Evolutionary conservation across 1,140 invertebrate genomes (phyloP).

Genomic region (Patella vulgata): DNA sequence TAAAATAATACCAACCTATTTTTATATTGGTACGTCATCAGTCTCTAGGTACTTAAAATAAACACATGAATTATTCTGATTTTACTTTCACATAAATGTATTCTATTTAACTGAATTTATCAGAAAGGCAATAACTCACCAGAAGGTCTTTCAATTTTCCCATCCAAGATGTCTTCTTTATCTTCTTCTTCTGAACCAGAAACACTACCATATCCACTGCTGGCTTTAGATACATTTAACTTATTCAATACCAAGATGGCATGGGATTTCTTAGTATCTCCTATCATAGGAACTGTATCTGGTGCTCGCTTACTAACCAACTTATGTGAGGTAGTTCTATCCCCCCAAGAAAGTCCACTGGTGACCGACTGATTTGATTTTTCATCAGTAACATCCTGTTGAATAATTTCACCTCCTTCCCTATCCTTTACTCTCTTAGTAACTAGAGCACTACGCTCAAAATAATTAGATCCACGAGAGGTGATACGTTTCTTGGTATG

Average conservation of each 20-base stretch:
- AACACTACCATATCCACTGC: conserved; percentile 43
- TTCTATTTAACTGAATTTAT: too few relatives aligned
- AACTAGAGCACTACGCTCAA: conserved; percentile 36
- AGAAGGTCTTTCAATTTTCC: neutral
- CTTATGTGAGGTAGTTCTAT: conserved; percentile 40
- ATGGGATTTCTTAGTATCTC: neutral
- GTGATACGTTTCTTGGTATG: conserved; percentile 50
- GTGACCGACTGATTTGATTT: conserved; percentile 49
- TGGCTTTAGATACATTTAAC: conserved; percentile 38
- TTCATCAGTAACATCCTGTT: conserved; percentile 48
- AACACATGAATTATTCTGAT: too few relatives aligned
- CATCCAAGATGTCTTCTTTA: conserved; percentile 22
- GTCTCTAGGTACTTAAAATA: too few relatives aligned
- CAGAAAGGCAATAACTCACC: neutral
- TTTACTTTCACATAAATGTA: too few relatives aligned
- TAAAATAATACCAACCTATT: too few relatives aligned
- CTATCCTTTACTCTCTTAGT: conserved; percentile 37
- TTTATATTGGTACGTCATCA: too few relatives aligned
- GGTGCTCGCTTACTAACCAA: conserved; percentile 2
- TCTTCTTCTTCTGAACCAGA: conserved; percentile 42
- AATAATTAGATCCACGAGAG: conserved; percentile 54
- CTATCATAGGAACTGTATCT: conserved; percentile 12
- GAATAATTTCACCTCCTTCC: conserved; percentile 44
- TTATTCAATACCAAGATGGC: neutral
- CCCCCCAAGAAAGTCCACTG: conserved; percentile 51